Evolutionary conservation across 2,797 vertebrate genomes (phyloP).

Genomic region (Cyclopterus lumpus): DNA sequence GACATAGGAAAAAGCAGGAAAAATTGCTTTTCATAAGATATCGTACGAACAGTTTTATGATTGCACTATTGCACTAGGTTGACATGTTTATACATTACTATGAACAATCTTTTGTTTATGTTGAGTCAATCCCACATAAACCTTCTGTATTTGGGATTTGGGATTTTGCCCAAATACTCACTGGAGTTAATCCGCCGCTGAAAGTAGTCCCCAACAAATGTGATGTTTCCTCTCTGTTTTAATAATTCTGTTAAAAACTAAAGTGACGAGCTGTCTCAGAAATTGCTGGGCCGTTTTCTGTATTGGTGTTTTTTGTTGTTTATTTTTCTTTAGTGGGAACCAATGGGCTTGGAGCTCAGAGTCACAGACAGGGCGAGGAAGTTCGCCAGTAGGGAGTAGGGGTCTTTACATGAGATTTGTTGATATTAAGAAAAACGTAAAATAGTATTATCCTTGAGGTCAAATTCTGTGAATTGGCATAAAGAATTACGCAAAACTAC

Average conservation of each 20-base stretch:
- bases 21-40: no score
- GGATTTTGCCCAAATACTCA: background rate
- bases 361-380: background rate
- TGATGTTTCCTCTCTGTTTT: background rate
- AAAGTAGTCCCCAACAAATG: background rate
- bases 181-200: background rate
- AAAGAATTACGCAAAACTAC: background rate
- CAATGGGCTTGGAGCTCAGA: no score
- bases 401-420: background rate
- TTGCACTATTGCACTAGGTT: background rate
- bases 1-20: background rate
- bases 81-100: background rate
- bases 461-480: background rate
- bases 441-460: background rate
- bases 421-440: background rate
- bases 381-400: background rate
- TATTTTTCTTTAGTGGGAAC: no score
- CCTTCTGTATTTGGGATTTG: background rate
- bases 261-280: background rate
- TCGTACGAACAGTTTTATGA: no score
- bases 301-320: background rate
- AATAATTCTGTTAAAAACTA: background rate
- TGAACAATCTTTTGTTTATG: background rate
- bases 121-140: background rate
- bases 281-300: background rate